Conservation (phyloP, 1,140 invertebrate genomes). For the Conus ventricosus region DNA sequence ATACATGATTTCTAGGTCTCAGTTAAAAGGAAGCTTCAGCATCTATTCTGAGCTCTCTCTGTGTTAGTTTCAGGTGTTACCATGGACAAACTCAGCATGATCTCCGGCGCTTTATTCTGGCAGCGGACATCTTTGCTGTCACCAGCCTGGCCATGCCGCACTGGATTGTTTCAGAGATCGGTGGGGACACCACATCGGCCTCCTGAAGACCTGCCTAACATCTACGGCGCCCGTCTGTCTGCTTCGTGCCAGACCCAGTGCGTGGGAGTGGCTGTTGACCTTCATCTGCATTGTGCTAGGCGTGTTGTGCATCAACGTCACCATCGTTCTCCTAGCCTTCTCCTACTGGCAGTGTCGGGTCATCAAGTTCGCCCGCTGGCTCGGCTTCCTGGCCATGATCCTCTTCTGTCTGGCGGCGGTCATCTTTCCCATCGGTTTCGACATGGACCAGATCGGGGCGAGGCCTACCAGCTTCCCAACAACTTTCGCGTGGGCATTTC, state of each 20-base stretch:
- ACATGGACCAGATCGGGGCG: constrained; percentile 96
- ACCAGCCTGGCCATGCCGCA: constrained; percentile 94
- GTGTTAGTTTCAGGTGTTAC: neutral
- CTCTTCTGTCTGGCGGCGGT: constrained; percentile 95
- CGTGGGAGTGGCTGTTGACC: constrained; percentile 93
- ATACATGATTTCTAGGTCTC: neutral
- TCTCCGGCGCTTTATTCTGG: constrained; percentile 93
- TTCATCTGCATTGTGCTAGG: constrained; percentile 93
- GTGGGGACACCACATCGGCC: constrained; percentile 88
- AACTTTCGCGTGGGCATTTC: constrained; percentile 96
- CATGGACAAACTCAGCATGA: constrained; percentile 95
- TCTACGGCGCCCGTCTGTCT: constrained; percentile 90
- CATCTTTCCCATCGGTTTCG: constrained; percentile 96
- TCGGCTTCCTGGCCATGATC: constrained; percentile 97
- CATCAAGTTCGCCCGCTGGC: constrained; percentile 94
- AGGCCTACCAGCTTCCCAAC: constrained; percentile 95
- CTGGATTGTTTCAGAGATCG: constrained; percentile 96
- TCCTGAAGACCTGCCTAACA: constrained; percentile 95
- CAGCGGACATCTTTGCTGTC: constrained; percentile 94
- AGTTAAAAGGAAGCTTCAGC: neutral
- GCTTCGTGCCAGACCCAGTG: constrained; percentile 87
- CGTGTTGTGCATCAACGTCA: constrained; percentile 93
- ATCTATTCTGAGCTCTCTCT: neutral
- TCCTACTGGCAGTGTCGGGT: constrained; percentile 94
- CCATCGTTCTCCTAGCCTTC: constrained; percentile 88